Evolutionary conservation across 2,888 invertebrate species (phyloP).

Genomic region (Conistra vaccinii): DNA sequence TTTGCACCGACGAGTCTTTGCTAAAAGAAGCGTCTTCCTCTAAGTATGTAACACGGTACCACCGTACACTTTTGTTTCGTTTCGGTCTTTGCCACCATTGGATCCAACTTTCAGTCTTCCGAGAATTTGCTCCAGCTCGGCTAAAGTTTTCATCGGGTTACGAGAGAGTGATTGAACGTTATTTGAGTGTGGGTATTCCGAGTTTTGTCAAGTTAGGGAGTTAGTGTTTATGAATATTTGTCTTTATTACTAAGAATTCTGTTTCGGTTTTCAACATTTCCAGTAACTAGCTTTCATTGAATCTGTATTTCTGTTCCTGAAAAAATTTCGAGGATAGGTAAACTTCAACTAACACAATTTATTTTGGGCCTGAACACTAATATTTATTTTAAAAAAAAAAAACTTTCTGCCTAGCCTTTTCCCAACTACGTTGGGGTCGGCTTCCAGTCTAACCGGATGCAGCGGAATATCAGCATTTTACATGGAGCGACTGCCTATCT

Average conservation of each 20-base stretch:
- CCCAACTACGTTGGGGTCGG: too few relatives aligned
- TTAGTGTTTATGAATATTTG: conserved; percentile 11
- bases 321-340: too few relatives aligned
- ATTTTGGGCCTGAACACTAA: not conserved
- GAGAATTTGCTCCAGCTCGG: conserved; percentile 24
- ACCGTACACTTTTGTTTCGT: conserved; percentile 51
- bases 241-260: not conserved
- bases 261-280: not conserved
- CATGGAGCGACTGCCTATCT: too few relatives aligned
- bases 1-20: conserved; percentile 26
- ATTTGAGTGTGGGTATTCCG: conserved; percentile 21
- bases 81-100: conserved; percentile 14
- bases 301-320: not conserved
- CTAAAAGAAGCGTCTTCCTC: conserved; percentile 41
- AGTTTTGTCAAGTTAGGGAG: conserved; percentile 25
- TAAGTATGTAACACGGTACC: conserved; percentile 40
- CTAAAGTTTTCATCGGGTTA: conserved; percentile 51
- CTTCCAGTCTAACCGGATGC: too few relatives aligned
- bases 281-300: not conserved
- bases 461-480: too few relatives aligned
- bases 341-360: not conserved
- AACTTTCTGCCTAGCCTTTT: too few relatives aligned
- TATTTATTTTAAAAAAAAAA: not conserved
- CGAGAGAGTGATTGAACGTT: conserved; percentile 42
- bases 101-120: conserved; percentile 11